Conservation (phyloP, 2,797 vertebrate species). For the Adrianichthys oophorus region DNA sequence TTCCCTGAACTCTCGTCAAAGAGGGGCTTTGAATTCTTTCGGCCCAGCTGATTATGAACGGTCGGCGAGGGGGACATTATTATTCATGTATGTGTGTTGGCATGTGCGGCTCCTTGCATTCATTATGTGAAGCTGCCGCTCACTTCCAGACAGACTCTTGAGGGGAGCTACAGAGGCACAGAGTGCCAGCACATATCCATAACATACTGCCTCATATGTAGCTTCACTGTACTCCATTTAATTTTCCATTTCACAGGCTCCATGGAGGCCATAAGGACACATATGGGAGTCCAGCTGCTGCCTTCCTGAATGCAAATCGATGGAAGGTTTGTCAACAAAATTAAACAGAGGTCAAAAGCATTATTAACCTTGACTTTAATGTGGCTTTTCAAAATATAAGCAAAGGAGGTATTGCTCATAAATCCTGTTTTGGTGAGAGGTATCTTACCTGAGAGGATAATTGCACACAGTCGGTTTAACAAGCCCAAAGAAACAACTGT, state of each 20-base stretch:
- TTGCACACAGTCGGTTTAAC: too few relatives aligned
- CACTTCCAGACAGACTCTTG: slow-evolving; percentile 52
- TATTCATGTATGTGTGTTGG: slow-evolving; percentile 78
- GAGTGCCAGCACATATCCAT: slow-evolving; percentile 26
- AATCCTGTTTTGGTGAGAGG: background rate
- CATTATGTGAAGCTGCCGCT: slow-evolving; percentile 55
- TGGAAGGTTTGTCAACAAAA: slow-evolving; percentile 6
- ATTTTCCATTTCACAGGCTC: slow-evolving; percentile 11
- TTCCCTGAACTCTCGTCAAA: slow-evolving; percentile 40
- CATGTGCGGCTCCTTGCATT: slow-evolving; percentile 56
- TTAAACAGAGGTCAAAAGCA: background rate
- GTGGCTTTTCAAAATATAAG: background rate
- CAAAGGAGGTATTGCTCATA: background rate
- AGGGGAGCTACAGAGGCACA: slow-evolving; percentile 44
- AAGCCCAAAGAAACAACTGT: too few relatives aligned
- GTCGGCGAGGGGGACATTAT: slow-evolving; percentile 70
- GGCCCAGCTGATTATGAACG: slow-evolving; percentile 74
- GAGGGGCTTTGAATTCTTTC: slow-evolving; percentile 75
- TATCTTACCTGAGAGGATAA: too few relatives aligned
- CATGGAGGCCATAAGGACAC: background rate
- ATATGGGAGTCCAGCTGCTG: slow-evolving; percentile 1
- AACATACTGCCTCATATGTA: slow-evolving; percentile 19
- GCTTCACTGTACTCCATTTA: slow-evolving; percentile 12
- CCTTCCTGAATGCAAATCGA: background rate
- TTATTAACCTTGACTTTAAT: background rate